These are phyloP conservation scores for Nesogale talazaci DNA, from an alignment of 2,113 vertebrate species.

Conservation along the genomic window DNA sequence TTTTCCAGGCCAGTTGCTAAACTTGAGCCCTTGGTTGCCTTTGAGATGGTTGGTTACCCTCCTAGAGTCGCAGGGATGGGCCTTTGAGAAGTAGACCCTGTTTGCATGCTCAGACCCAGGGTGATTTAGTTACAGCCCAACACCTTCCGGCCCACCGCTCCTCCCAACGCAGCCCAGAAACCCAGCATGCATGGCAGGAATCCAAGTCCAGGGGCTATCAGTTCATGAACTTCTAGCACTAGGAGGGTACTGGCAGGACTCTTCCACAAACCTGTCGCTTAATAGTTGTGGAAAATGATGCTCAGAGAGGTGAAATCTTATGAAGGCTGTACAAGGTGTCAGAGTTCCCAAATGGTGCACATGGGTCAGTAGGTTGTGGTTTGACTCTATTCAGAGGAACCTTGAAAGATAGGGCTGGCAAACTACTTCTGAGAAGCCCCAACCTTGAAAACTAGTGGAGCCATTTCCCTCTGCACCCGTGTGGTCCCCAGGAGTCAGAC, in stretches of 20 bases:
- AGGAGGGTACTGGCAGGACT: not conserved
- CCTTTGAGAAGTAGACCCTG: slow-evolving; percentile 30
- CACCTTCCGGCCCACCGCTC: not conserved
- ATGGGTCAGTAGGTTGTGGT: not conserved
- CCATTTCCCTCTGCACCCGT: not conserved
- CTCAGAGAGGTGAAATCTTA: not conserved
- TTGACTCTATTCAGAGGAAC: not conserved
- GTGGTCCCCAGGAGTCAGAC: not conserved
- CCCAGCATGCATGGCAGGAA: slow-evolving; percentile 24
- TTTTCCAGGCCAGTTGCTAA: slow-evolving; percentile 61
- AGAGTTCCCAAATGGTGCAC: not conserved
- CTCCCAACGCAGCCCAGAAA: not conserved
- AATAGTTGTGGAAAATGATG: not conserved
- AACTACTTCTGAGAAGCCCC: not conserved
- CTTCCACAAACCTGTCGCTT: not conserved
- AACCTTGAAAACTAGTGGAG: not conserved
- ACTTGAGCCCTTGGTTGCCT: slow-evolving; percentile 71
- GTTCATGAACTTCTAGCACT: not conserved
- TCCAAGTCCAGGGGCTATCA: not conserved
- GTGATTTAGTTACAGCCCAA: slow-evolving; percentile 48
- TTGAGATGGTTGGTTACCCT: slow-evolving; percentile 59
- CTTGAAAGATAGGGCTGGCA: not conserved
- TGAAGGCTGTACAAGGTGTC: not conserved
- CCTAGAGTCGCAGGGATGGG: slow-evolving; percentile 40
- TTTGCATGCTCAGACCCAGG: slow-evolving; percentile 38